Evolutionary conservation across 2,888 invertebrate species (phyloP), one percentile per base, ranked within the genome.

Genomic region (Oxytorus armatus): DNA sequence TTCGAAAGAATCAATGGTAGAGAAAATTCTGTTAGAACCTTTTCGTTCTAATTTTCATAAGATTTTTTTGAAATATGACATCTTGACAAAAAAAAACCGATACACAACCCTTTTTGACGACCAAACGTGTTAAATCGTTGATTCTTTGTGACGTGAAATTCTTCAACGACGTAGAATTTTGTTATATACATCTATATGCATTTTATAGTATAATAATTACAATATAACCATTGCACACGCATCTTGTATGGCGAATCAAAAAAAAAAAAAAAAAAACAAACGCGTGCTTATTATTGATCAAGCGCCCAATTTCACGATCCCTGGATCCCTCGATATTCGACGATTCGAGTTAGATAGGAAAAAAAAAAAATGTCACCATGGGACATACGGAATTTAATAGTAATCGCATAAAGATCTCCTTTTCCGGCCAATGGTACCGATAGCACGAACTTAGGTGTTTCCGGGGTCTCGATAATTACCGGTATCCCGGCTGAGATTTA

Each of bases 271-370:
- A 49, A 61, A 23, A 57, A 84, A 85, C 44, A 47, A 87, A 83
- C 85, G 87, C 87, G 89, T 84, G 88, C 89, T 90, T 89, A 82
- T 84, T 81, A 39, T 76, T 72, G 68, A 85, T 84, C 78, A 70
- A 61, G 63, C 55, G 73, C 61, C 80, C 68, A 21, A 77, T 65
- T 76, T 79, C 76, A 73, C 65, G 69, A 59, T 69, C 82, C 63
- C 81, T 83, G 65, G 80, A 74, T 82, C 49, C 79, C 76, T 42
- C 51, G 59, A 66, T 49, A 65, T 51, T 29, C 65, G 39, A 57
- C 25, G 47, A 57, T 44, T 69, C n/a, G 49, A 79, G n/a, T 70
- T 72, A 73, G 47, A 70, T 51, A 81, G 69, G 25, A 57, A 0
- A 18, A 18, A 47, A 33, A 47, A 36, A 55, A 57, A 72, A 68